Conservation (phyloP, 2,113 vertebrate species). For the Hemicordylus capensis region DNA sequence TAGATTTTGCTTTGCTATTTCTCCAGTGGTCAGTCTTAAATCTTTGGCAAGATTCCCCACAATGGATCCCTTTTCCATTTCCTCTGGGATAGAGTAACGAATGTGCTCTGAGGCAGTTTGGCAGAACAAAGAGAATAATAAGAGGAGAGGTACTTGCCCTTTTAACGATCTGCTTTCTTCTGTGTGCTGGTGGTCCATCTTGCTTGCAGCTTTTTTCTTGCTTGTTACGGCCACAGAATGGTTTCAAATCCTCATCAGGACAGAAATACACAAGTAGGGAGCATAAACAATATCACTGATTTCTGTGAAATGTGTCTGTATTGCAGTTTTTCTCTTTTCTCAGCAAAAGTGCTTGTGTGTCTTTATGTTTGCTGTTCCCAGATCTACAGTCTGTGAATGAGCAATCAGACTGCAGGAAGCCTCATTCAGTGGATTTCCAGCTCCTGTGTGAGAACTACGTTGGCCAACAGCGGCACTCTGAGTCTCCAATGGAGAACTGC, state of each 20-base stretch:
- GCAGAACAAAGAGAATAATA: constrained; percentile 19
- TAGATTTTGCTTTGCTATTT: not conserved
- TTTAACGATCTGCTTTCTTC: not conserved
- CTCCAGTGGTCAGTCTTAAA: constrained; percentile 65
- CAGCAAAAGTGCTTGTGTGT: not conserved
- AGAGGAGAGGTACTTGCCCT: constrained; percentile 57
- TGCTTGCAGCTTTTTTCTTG: no score
- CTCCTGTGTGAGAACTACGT: not conserved
- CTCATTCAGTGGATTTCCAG: not conserved
- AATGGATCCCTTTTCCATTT: constrained; percentile 75
- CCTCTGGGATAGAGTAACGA: constrained; percentile 81
- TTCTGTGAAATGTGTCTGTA: not conserved
- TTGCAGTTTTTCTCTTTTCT: not conserved
- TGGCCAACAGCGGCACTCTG: constrained; percentile 16
- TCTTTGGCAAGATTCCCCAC: constrained; percentile 83
- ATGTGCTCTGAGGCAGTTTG: constrained; percentile 59
- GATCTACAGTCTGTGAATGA: not conserved
- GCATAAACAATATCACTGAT: not conserved
- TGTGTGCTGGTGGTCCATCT: not conserved
- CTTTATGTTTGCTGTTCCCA: not conserved
- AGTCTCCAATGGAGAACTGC: not conserved
- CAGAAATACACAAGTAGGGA: not conserved
- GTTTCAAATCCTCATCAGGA: not conserved
- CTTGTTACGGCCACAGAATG: not conserved
- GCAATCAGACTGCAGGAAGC: not conserved